Conservation (phyloP, 2,888 invertebrate species). For the Pemphredon lugubris region DNA sequence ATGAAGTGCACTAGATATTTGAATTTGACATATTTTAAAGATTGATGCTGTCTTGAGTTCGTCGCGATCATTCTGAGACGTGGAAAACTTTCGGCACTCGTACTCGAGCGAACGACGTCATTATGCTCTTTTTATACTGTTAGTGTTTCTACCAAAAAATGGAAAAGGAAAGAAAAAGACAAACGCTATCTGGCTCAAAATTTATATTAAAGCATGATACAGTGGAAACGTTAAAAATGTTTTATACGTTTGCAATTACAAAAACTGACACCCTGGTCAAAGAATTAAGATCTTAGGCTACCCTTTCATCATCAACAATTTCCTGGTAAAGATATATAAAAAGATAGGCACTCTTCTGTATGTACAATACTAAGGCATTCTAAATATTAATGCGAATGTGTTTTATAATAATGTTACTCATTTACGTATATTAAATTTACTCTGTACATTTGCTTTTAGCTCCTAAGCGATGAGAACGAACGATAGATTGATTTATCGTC, state of each 20-base stretch:
- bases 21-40: slow-evolving; percentile 47
- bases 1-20: slow-evolving; percentile 45
- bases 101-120: slow-evolving; percentile 18
- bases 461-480: slow-evolving; percentile 39
- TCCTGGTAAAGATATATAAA: slow-evolving; percentile 16
- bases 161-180: neutral
- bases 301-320: too few species aligned
- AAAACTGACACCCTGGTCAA: slow-evolving; percentile 21
- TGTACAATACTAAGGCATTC: slow-evolving; percentile 41
- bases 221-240: slow-evolving; percentile 37
- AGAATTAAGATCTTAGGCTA: slow-evolving; percentile 29
- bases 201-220: slow-evolving; percentile 30
- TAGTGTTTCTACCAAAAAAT: slow-evolving; percentile 32
- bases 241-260: slow-evolving; percentile 47
- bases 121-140: slow-evolving; percentile 40
- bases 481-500: slow-evolving; percentile 30
- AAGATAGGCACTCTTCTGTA: slow-evolving; percentile 32
- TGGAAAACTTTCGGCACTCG: slow-evolving; percentile 15
- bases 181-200: slow-evolving; percentile 33
- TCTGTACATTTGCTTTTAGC: slow-evolving; percentile 49
- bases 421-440: slow-evolving; percentile 39
- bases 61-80: slow-evolving; percentile 31
- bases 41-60: slow-evolving; percentile 51
- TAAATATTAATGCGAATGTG: slow-evolving; percentile 44
- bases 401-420: slow-evolving; percentile 41